Conservation (phyloP, 2,888 invertebrate genomes). For the Prenolepis imparis region DNA sequence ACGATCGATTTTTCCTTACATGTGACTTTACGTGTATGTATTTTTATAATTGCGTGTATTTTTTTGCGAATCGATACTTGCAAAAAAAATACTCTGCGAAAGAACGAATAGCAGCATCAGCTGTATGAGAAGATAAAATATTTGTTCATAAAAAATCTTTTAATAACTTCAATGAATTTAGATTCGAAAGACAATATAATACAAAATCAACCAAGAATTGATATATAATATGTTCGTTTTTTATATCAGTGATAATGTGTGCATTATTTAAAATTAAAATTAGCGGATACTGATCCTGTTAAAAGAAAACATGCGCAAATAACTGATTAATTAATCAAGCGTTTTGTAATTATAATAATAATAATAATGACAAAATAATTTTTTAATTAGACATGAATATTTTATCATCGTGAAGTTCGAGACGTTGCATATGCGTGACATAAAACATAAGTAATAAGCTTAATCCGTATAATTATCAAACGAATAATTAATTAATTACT, state of each 20-base stretch:
- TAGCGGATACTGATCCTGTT: not conserved
- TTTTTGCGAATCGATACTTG: not conserved
- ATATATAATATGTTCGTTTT: not conserved
- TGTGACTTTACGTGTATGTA: not conserved
- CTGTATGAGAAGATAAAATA: not conserved
- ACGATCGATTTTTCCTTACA: conserved; percentile 16
- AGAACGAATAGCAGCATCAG: not conserved
- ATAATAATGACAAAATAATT: conserved; percentile 23
- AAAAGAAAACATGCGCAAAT: not conserved
- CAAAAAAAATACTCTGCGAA: not conserved
- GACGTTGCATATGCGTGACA: conserved; percentile 36
- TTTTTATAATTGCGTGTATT: not conserved
- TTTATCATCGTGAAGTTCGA: conserved; percentile 20
- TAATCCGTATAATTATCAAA: conserved; percentile 45
- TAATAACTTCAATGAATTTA: not conserved
- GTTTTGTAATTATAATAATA: conserved; percentile 37
- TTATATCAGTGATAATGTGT: not conserved
- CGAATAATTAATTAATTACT: conserved; percentile 39
- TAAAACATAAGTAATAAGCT: conserved; percentile 24
- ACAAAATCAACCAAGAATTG: not conserved
- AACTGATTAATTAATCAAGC: conserved; percentile 37
- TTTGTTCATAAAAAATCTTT: no score
- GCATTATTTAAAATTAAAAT: not conserved
- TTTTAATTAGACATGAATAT: not conserved
- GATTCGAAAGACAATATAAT: not conserved